phyloP scores from a whole-genome alignment of 2,888 invertebrate species.

The Eudasyphora cyanicolor region DNA sequence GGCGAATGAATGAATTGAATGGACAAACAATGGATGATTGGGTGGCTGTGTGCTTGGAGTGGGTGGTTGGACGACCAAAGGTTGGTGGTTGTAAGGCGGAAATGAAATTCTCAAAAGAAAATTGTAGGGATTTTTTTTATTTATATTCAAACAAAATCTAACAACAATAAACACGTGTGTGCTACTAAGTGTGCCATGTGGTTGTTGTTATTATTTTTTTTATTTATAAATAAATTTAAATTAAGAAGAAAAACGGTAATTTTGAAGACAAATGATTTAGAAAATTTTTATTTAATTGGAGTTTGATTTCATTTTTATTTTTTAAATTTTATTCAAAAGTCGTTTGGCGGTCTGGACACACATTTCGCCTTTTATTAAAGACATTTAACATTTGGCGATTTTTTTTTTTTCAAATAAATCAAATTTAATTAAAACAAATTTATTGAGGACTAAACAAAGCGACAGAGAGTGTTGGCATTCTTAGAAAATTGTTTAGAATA shows the following conservation, averaged over 20 bases:
- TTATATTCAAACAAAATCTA: background rate
- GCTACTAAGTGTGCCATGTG: background rate
- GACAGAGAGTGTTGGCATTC: background rate
- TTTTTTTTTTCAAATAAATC: constrained; percentile 51
- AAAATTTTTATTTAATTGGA: constrained; percentile 2
- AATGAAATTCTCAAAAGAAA: background rate
- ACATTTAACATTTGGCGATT: constrained; percentile 24
- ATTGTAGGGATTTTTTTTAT: no score
- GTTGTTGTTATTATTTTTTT: background rate
- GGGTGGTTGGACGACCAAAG: background rate
- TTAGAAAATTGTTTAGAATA: constrained; percentile 15
- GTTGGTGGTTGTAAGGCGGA: background rate
- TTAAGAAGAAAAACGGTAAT: background rate
- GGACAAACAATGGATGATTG: background rate
- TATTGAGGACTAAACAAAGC: constrained; percentile 6
- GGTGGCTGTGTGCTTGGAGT: background rate
- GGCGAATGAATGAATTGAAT: background rate
- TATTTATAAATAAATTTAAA: background rate
- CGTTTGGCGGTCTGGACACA: constrained; percentile 19
- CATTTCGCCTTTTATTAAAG: background rate
- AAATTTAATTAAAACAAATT: constrained; percentile 55
- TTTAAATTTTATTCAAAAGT: background rate
- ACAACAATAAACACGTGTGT: background rate
- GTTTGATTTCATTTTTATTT: constrained; percentile 2
- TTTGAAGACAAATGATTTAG: background rate